A percentile compares a stretch with the other conserved stretches of the same genome.
Evolutionary conservation across 2,113 vertebrate species (phyloP).

Genomic region (Parus major): DNA sequence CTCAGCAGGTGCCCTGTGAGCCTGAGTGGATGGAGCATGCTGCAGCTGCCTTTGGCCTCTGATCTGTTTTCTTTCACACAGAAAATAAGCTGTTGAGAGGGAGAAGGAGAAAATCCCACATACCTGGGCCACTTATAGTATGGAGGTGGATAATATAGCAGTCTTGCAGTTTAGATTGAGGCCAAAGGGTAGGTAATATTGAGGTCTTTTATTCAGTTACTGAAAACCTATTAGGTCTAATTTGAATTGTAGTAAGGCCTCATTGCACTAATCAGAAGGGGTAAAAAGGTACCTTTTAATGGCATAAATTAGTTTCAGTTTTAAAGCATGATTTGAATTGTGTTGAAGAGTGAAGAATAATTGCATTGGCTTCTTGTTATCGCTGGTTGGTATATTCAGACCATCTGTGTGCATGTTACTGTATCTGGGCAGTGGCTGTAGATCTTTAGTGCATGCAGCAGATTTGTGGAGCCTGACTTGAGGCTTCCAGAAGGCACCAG

Average conservation of each 20-base stretch:
- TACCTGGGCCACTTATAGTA: neutral
- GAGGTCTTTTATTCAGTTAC: neutral
- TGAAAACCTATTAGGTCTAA: neutral
- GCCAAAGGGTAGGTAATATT: neutral
- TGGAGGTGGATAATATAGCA: neutral
- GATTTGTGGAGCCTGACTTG: neutral
- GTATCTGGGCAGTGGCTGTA: neutral
- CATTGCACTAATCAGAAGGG: neutral
- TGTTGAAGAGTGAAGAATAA: neutral
- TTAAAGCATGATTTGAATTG: neutral
- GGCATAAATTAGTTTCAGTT: neutral
- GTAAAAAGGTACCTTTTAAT: neutral
- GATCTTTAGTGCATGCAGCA: neutral
- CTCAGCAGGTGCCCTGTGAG: neutral
- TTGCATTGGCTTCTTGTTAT: neutral
- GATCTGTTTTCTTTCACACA: neutral
- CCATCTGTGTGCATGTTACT: neutral
- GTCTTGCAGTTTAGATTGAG: neutral
- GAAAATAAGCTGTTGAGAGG: neutral
- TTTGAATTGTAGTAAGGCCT: neutral
- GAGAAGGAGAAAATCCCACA: neutral
- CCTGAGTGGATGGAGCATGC: neutral
- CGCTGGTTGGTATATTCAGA: neutral
- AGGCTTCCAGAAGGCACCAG: neutral
- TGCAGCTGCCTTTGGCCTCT: neutral